Evolutionary conservation across 2,888 invertebrate genomes (phyloP), one percentile per base, ranked within the genome.

Genomic region (Erannis defoliaria): DNA sequence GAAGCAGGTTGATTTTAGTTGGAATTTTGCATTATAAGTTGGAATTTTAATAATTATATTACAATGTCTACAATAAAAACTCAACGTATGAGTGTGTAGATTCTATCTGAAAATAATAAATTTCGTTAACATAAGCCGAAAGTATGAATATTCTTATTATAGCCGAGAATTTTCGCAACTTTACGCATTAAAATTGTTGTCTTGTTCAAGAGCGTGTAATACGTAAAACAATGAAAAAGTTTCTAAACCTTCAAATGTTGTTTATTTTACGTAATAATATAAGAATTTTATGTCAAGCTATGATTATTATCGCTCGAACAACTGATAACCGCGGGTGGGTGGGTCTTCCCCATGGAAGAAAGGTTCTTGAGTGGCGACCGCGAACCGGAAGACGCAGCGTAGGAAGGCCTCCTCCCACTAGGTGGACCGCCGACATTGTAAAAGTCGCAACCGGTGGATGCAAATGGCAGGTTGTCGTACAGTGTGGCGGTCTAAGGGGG

Each of bases 141-240:
- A 26, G 26, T 26, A 38, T 16, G n/a, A 14, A 18, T 31, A 53
- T 45, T 58, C 38, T 46, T 40, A 58, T 53, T 53, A 54, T 49
- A 49, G 14, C 19, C 9, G 35, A 14, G 29, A 55, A 55, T 37
- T 42, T 43, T 60, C 37, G 6, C 40, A 60, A 49, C 55, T 55
- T 60, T 37, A 43, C 26, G 23, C 55, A 53, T 56, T 64, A 64
- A 64, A 59, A 59, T 59, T 55, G 50, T 59, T 59, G 23, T 43
- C 26, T 21, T 19, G 42, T 48, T 31, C 19, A 35, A 48, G 56
- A 49, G 49, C 14, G 49, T 55, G 50, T 55, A 14, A 10, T 38
- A 29, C 40, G 14, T 33, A 56, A n/a, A n/a, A 57, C 42, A 51
- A 63, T 43, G 19, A 42, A 5, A 48, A 48, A 58, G 42, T 63